Evolutionary conservation across 2,113 vertebrate species (phyloP), one percentile per base, ranked within the genome.

Genomic region (Calonectris borealis): DNA sequence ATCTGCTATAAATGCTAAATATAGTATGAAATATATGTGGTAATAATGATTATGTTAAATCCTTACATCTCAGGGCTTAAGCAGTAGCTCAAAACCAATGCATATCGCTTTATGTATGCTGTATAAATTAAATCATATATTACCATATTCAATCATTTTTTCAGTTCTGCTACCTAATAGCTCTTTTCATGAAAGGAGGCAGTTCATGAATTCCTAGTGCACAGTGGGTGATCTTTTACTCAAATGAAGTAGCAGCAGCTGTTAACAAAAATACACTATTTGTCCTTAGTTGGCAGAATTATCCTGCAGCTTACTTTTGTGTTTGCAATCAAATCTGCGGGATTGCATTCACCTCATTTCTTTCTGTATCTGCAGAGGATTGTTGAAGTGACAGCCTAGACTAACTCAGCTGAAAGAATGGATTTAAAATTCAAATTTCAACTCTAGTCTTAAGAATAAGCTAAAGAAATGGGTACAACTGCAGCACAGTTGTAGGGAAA

Each of bases 401-500:
- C 93, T 55, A 94, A 84, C n/a, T 81, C 69, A 68, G 80, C 55
- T 75, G 60, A 87, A 94, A 89, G 25, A 90, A 82, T 2, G 3
- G 17, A 91, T 95, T 96, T 94, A 83, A 83, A 91, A 86, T 78
- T 81, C 64, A 62, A 86, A 95, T 94, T 92, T 86, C 55, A 84
- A 22, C 44, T 68, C 46, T 5, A 62, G 46, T 58, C n/a, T n/a
- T 62, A 77, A 57, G 40, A 81, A 69, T 46, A 84, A 62, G n/a
- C 42, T 75, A 14, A 83, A 92, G 60, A 78, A 92, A 84, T 4
- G 13, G 11, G 48, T 40, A 75, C 29, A 69, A 31, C 1, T 11
- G 29, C 68, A 52, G 82, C 15, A 65, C 8, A 49, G 18, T 24
- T 51, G 76, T 49, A 38, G 5, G 46, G 46, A 8, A 51, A 48